Percentiles rank a stretch among this genome's conserved stretches.
These are phyloP conservation scores for Sminthurides aquaticus DNA, from an alignment of 2,888 invertebrate species.

Conservation along the genomic window DNA sequence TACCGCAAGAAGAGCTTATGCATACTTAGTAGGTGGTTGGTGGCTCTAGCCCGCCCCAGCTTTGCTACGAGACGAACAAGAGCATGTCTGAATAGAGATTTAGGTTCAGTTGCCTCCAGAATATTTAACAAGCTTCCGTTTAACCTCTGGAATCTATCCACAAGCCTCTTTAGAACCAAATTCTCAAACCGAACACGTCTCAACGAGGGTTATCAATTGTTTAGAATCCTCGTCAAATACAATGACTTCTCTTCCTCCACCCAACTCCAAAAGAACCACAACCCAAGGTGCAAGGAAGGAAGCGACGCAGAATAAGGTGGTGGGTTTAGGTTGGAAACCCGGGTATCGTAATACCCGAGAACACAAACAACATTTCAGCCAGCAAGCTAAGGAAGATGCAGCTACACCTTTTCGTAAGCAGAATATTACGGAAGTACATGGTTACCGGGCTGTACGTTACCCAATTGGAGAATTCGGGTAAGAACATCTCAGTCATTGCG, in stretches of 20 bases:
- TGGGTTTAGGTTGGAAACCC: not conserved
- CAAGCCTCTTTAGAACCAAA: not conserved
- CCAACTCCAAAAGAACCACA: too few relatives aligned
- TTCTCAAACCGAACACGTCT: conserved; percentile 20
- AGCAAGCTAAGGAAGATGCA: too few relatives aligned
- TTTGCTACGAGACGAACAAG: not conserved
- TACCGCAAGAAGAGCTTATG: conserved; percentile 4
- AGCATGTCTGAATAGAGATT: conserved; percentile 22
- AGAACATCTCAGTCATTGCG: too few relatives aligned
- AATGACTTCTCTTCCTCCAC: conserved; percentile 5
- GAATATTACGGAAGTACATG: too few relatives aligned
- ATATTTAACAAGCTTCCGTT: conserved; percentile 24
- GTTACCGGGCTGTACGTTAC: too few relatives aligned
- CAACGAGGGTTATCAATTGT: conserved; percentile 28
- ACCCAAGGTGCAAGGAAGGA: too few relatives aligned
- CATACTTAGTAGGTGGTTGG: conserved; percentile 1
- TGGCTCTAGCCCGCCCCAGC: not conserved
- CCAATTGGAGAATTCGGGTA: too few relatives aligned
- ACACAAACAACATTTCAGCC: too few relatives aligned
- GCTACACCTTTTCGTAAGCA: too few relatives aligned
- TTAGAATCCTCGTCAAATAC: conserved; percentile 22
- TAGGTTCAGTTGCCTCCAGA: conserved; percentile 26
- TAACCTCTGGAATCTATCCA: conserved; percentile 2
- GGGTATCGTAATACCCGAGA: too few relatives aligned
- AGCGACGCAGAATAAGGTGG: not conserved